These are phyloP conservation scores for Epinotia nisella DNA, from an alignment of 2,888 invertebrate genomes.

Conservation along the genomic window DNA sequence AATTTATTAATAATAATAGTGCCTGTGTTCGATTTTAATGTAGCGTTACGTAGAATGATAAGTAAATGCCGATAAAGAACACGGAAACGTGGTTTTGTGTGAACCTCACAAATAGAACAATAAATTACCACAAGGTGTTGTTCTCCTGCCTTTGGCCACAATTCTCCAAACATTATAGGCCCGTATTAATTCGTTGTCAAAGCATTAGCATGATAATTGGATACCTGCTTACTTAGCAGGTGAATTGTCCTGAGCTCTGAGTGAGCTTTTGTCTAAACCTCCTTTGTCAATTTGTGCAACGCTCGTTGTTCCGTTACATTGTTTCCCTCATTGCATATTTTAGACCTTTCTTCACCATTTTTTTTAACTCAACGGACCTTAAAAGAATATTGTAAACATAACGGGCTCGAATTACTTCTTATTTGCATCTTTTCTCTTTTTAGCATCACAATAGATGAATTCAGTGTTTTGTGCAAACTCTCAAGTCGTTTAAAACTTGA, in stretches of 20 bases:
- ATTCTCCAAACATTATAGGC: constrained; percentile 75
- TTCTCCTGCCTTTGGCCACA: constrained; percentile 76
- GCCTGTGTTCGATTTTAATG: constrained; percentile 51
- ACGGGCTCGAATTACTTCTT: constrained; percentile 63
- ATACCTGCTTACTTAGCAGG: constrained; percentile 79
- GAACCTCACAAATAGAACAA: constrained; percentile 70
- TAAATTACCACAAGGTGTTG: constrained; percentile 83
- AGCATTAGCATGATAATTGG: constrained; percentile 80
- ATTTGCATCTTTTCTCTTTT: constrained; percentile 76
- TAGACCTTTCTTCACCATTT: constrained; percentile 58
- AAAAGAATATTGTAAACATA: constrained; percentile 76
- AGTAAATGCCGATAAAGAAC: constrained; percentile 75
- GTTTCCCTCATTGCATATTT: constrained; percentile 62
- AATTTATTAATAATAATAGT: constrained; percentile 36
- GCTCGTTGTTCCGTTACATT: constrained; percentile 52
- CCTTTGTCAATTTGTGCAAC: constrained; percentile 74
- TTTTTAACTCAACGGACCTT: constrained; percentile 72
- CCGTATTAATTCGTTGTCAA: constrained; percentile 71
- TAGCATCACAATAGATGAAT: constrained; percentile 68
- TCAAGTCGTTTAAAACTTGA: constrained; percentile 54
- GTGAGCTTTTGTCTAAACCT: constrained; percentile 62
- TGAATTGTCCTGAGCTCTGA: constrained; percentile 64
- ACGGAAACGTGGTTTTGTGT: constrained; percentile 81
- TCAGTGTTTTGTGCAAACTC: constrained; percentile 56
- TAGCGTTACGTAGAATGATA: constrained; percentile 75